Evolutionary conservation across 2,888 invertebrate species (phyloP), one percentile per base, ranked within the genome.

Genomic region (Lobophora halterata): DNA sequence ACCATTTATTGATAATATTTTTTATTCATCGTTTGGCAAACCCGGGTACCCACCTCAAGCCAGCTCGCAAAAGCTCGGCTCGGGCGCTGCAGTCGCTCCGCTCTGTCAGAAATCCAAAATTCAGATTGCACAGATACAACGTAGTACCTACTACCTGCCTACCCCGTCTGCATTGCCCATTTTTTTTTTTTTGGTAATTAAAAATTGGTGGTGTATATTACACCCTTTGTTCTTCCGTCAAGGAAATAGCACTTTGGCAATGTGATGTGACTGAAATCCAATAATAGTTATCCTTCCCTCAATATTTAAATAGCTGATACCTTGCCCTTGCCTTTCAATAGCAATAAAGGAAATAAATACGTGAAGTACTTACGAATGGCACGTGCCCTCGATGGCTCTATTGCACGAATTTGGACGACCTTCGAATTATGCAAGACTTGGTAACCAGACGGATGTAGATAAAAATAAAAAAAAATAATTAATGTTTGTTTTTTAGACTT

Each of bases 301-400:
- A 10, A 30, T 33, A 36, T 34, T 38, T 30, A 27, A 38, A 43
- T 38, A 30, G 25, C 16, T 18, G 8, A 17, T 28, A 40, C 35
- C 36, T 39, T 36, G 35, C 28, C 40, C 20, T 45, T 39, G 40
- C 11, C 12, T 8, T 27, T 35, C 27, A 35, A 41, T 29, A 28
- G 27, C 7, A 32, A 27, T n/a, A 32, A 28, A 26, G 30, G 28
- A 31, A 35, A 32, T 27, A 28, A 28, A 36, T 29, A 36, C 45
- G 35, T 45, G 44, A 32, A 37, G 5, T 13, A 30, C 26, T 17
- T 32, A 32, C 13, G 24, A 24, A 35, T 37, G 17, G 23, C 7
- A 20, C 14, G 28, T 17, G 26, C n/a, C 18, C 16, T 27, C 34
- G 34, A 33, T 28, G 29, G 11, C 7, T 5, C 16, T 14, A 12